Base-by-base conservation (phyloP, 2,888 invertebrate species). In the Erpobdella octoculata region DNA sequence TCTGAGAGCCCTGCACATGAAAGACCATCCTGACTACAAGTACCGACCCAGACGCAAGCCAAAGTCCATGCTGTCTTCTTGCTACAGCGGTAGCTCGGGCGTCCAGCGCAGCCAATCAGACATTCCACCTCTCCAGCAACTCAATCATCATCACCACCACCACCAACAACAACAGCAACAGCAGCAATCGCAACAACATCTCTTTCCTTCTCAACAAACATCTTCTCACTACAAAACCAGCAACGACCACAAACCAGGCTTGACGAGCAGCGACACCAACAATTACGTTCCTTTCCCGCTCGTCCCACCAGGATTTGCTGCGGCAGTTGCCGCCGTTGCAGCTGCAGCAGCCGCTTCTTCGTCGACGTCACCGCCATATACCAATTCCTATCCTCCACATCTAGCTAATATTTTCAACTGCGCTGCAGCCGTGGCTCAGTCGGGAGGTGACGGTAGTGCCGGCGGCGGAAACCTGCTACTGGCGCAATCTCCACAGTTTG, bases 11-110 rank as follows among this genome's bases (percentile, higher is more conserved):
- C 91, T 97, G 69, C 97, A 98, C 86, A 97, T 97, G 97, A 97
- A 96, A 85, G 96, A 97, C 81, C 96, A 98, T 82, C 97, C 97
- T 0, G 96, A 97, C 84, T 97, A 98, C 86, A 97, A 97, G 85
- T 98, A 97, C 86, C 25, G 92, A 78, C 96, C 96, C 53, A 86
- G 95, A 77, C 12, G 53, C 21, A 53, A 53, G 21, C 93, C 95
- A 85, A 96, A 96, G 88, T 79, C 82, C 28, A 80, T 85, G 69
- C 85, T 91, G 53, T 53, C 53, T 21, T 21, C 53, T 12, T 53
- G 53, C n/a, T 53, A 53, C n/a, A 28, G 21, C 5, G 18, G 18
- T 12, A 6, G 21, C 18, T 21, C 21, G 53, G 15, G 21, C 18
- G 18, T 9, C 28, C 53, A 53, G 53, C 53, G 53, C 21, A 53